Evolutionary conservation across 2,888 invertebrate genomes (phyloP).

Genomic region (Idaea aversata): DNA sequence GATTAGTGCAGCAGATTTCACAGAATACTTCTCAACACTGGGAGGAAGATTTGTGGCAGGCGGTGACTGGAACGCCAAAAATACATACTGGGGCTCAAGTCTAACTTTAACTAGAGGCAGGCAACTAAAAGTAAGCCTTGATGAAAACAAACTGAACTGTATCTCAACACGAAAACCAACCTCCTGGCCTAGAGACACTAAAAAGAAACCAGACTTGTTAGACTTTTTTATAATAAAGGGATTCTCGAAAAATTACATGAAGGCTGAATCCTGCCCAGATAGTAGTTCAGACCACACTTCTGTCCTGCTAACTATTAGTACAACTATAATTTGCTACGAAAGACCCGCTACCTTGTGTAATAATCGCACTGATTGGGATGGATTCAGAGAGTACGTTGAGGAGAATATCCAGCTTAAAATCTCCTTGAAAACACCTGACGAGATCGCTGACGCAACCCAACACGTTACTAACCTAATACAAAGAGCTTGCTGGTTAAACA

Average conservation of each 20-base stretch:
- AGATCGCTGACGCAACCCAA: conserved; percentile 22
- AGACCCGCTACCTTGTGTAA: conserved; percentile 11
- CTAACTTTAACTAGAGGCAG: conserved; percentile 24
- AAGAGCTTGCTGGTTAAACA: conserved; percentile 4
- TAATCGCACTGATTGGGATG: conserved; percentile 25
- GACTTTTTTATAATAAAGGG: conserved; percentile 17
- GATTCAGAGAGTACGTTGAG: conserved; percentile 18
- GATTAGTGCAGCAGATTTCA: conserved; percentile 8
- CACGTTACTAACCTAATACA: conserved; percentile 10
- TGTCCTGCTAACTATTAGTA: conserved; percentile 11
- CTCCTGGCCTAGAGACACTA: conserved; percentile 18
- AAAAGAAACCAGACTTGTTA: conserved; percentile 20
- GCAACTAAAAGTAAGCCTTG: conserved; percentile 20
- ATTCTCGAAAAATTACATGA: conserved; percentile 9
- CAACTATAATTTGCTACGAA: neutral
- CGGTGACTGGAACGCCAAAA: too few relatives aligned
- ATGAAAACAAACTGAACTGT: conserved; percentile 13
- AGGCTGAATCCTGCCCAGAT: conserved; percentile 7
- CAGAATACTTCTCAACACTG: conserved; percentile 10
- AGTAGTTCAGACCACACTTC: conserved; percentile 12
- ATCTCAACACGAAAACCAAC: conserved; percentile 27
- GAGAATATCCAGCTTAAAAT: conserved; percentile 15
- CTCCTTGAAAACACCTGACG: conserved; percentile 18
- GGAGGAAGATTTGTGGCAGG: conserved; percentile 16
- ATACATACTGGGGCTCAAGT: conserved; percentile 22